Evolutionary conservation across 2,888 invertebrate species (phyloP), one percentile per base, ranked within the genome.

Genomic region (Acrobasis consociella): DNA sequence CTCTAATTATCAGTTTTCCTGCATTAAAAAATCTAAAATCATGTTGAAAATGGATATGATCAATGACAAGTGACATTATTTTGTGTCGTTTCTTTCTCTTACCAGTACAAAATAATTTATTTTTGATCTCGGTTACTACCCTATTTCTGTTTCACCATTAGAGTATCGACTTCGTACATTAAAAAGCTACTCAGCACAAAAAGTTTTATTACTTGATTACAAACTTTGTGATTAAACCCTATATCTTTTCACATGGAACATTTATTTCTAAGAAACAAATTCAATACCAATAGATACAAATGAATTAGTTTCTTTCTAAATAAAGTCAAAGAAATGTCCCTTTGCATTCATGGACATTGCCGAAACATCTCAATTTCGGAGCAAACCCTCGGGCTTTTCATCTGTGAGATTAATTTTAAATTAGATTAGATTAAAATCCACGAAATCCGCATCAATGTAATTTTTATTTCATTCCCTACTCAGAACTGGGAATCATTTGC

Each of bases 351-450:
- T 74, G 79, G 78, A 75, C 70, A 75, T 73, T 68, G 73, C 79
- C 74, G 72, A 80, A 85, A 79, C 78, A 79, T 84, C 82, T 82
- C 81, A 78, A 82, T 83, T 85, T 81, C 66, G 71, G 69, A 69
- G 71, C 73, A 72, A 69, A 73, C 74, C 77, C 73, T 70, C 64
- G 71, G 65, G 72, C 85, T 86, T 85, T 86, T 86, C 86, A 85
- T 86, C 83, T 83, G 74, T 65, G 71, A 84, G 86, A 87, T 87
- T 87, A 87, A 86, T 87, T 88, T 87, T 82, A 83, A 87, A 87
- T 88, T 85, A 84, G 82, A 86, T 87, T 83, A 86, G 81, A 87
- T 87, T 86, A 85, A 79, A 80, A 80, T 84, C 78, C 76, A 74
- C 74, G 74, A 76, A 83, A 80, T 83, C 75, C 78, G 78, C 83